Evolutionary conservation across 2,797 vertebrate genomes (phyloP).

Genomic region (Notolabrus celidotus): DNA sequence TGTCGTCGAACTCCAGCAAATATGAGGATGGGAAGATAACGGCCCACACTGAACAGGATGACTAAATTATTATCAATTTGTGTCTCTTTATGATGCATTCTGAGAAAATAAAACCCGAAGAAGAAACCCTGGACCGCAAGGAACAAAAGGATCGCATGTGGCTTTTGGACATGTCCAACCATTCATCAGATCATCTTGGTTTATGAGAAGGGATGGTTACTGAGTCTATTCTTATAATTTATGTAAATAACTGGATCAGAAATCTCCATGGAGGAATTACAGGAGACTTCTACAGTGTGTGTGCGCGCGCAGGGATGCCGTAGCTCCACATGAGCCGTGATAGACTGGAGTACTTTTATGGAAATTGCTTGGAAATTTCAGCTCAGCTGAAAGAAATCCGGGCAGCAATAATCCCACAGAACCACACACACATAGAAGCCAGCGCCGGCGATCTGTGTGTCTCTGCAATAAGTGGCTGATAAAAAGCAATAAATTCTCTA

Average conservation of each 20-base stretch:
- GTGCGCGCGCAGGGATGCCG: constrained; percentile 63
- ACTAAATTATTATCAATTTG: constrained; percentile 63
- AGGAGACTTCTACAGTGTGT: constrained; percentile 54
- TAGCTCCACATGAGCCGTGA: constrained; percentile 55
- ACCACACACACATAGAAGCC: constrained; percentile 35
- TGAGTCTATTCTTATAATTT: constrained; percentile 57
- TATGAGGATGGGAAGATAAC: constrained; percentile 74
- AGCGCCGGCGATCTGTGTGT: constrained; percentile 68
- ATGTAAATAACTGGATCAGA: constrained; percentile 52
- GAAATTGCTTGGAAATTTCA: constrained; percentile 72
- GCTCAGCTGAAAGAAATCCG: constrained; percentile 65
- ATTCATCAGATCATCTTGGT: constrained; percentile 40
- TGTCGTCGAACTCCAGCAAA: constrained; percentile 79
- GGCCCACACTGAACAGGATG: constrained; percentile 55
- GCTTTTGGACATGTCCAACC: constrained; percentile 59
- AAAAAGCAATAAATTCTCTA: constrained; percentile 82
- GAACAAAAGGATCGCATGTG: constrained; percentile 54
- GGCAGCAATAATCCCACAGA: constrained; percentile 76
- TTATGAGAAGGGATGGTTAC: constrained; percentile 41
- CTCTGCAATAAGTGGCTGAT: constrained; percentile 81
- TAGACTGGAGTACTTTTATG: constrained; percentile 70
- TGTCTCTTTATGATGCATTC: constrained; percentile 61
- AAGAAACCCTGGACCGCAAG: constrained; percentile 43
- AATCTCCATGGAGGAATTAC: constrained; percentile 73
- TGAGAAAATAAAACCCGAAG: constrained; percentile 47